phyloP scores from a whole-genome alignment of 2,888 invertebrate species.

The Pheosia tremula region DNA sequence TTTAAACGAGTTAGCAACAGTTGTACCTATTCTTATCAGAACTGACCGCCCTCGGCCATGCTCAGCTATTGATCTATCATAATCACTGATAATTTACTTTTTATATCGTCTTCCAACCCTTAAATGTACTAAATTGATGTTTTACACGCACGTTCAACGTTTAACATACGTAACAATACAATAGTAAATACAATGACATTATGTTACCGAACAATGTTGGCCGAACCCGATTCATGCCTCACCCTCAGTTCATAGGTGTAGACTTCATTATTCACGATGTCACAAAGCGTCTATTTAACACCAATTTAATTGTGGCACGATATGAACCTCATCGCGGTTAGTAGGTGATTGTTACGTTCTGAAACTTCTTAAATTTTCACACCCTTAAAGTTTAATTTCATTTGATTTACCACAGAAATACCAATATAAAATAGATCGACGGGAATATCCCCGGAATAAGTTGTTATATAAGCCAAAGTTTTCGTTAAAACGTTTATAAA shows the following conservation, averaged over 20 bases:
- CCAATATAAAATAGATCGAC: too few species aligned
- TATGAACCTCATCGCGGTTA: slow-evolving; percentile 50
- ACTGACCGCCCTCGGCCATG: too few species aligned
- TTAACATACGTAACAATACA: slow-evolving; percentile 53
- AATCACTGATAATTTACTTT: too few species aligned
- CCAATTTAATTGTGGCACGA: slow-evolving; percentile 59
- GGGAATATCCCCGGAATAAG: too few species aligned
- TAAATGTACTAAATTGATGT: slow-evolving; percentile 15
- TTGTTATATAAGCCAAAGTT: too few species aligned
- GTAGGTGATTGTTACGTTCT: slow-evolving; percentile 59
- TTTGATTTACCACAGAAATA: too few species aligned
- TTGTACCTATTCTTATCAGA: too few species aligned
- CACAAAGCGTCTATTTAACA: slow-evolving; percentile 56
- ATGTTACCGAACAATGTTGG: slow-evolving; percentile 62
- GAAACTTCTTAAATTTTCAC: slow-evolving; percentile 8
- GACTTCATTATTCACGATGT: slow-evolving; percentile 64
- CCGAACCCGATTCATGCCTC: slow-evolving; percentile 50
- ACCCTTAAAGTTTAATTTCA: too few species aligned
- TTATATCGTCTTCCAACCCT: not conserved
- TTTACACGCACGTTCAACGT: slow-evolving; percentile 40
- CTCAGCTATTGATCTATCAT: too few species aligned
- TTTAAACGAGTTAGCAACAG: too few species aligned
- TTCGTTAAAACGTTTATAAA: too few species aligned
- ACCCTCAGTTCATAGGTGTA: slow-evolving; percentile 39
- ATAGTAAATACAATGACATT: slow-evolving; percentile 73